Evolutionary conservation across 2,113 vertebrate species (phyloP), one percentile per base, ranked within the genome.

Genomic region (Globicephala melas): DNA sequence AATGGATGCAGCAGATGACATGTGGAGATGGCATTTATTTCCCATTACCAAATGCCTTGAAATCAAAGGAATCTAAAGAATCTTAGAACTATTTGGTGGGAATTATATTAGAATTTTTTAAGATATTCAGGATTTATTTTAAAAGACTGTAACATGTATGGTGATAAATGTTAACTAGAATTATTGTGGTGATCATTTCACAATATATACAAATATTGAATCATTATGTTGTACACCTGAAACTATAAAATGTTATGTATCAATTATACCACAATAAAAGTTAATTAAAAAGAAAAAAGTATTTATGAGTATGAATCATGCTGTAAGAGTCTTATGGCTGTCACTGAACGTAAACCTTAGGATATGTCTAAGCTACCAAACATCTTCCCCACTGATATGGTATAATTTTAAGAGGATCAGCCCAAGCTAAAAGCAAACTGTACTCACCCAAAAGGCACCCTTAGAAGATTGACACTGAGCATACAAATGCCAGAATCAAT

Each of bases 11-110:
- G 9, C n/a, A 76, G 71, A 84, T 53, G n/a, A 89, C 76, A 97
- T 82, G 31, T 81, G 73, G 71, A 93, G 60, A 81, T 15, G 91
- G 31, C 25, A 38, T 93, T 97, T 95, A 95, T 92, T 91, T 96
- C 58, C 23, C 41, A 93, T 84, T 85, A 76, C 26, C 62, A 91
- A 96, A 89, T 9, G 28, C 53, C 60, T 94, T 95, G 62, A 81
- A 71, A 70, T 82, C 33, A 96, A 83, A 86, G 20, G 73, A 86
- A 89, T 86, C 79, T 89, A 38, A 96, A 94, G 31, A 89, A 68
- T 76, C 44, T 80, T 79, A 84, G 68, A 94, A 89, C 28, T 70
- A 65, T 84, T 81, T 96, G 18, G 7, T 89, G 23, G 38, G 67
- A 96, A 93, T 89, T 85, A 85, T 25, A 21, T 58, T 91, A 91